A percentile compares a stretch with the other conserved stretches of the same genome.
phyloP scores from a whole-genome alignment of 1,140 invertebrate species.

The Musca domestica region DNA sequence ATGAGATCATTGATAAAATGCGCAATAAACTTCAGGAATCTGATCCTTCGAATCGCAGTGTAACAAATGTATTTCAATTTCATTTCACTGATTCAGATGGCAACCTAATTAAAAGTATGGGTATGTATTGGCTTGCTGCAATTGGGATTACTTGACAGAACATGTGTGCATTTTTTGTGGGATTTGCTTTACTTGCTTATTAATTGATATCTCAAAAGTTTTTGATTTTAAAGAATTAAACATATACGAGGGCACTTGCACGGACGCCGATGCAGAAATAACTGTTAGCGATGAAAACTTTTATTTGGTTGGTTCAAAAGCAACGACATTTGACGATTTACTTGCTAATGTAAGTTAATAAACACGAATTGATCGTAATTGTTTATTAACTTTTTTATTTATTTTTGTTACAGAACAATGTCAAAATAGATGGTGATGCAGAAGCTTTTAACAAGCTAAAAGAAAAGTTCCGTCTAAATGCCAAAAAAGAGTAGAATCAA shows the following conservation, averaged over 20 bases:
- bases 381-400: background rate
- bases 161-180: background rate
- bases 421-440: slow-evolving; percentile 40
- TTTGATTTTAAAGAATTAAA: slow-evolving; percentile 53
- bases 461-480: slow-evolving; percentile 45
- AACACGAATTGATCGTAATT: background rate
- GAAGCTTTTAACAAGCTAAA: slow-evolving; percentile 47
- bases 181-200: background rate
- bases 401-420: slow-evolving; percentile 33
- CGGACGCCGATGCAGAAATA: slow-evolving; percentile 37
- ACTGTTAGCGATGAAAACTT: slow-evolving; percentile 49
- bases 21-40: slow-evolving; percentile 48
- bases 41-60: slow-evolving; percentile 42
- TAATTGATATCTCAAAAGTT: slow-evolving; percentile 33
- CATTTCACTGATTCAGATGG: slow-evolving; percentile 49
- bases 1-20: slow-evolving; percentile 50
- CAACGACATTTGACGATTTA: slow-evolving; percentile 42
- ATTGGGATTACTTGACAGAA: background rate
- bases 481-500: slow-evolving; percentile 10
- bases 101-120: slow-evolving; percentile 48
- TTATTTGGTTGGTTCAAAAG: slow-evolving; percentile 45
- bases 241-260: slow-evolving; percentile 42
- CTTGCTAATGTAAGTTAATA: slow-evolving; percentile 28
- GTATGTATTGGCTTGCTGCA: slow-evolving; percentile 31
- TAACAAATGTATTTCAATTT: slow-evolving; percentile 49